Evolutionary conservation across 2,797 vertebrate species (phyloP), one percentile per base, ranked within the genome.

Genomic region (Pipistrellus pygmaeus): DNA sequence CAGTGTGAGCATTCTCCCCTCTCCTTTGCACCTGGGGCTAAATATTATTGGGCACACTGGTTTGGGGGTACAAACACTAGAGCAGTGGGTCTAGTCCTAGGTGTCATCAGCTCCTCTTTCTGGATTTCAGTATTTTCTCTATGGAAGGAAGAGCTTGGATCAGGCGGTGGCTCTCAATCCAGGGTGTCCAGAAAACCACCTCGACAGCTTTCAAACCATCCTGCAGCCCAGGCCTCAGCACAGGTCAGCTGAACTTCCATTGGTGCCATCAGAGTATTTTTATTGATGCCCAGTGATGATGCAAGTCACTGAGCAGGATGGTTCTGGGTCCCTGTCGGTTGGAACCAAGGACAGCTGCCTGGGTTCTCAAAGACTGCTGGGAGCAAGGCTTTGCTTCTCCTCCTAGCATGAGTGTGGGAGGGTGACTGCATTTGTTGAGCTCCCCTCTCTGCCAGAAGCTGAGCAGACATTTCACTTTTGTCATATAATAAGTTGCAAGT

Each of bases 351-450:
- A 8, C 4, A 2, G 25, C 1, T 13, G 38, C 6, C 0, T 38
- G 14, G 69, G 3, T 4, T 80, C 38, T 80, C 55, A 8, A 5
- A 8, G 25, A 5, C 23, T 4, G 17, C 41, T 12, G 20, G 13
- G 57, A 30, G 18, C 38, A 8, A 17, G 64, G 23, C 27, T 85
- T 66, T 38, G 17, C 3, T 6, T 60, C 51, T 44, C 38, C 82
- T 35, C 41, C 27, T 12, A 27, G 32, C 7, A 0, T 10, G 13
- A 25, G 3, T 9, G 32, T 14, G 15, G 7, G 10, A 6, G 51
- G 23, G 71, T 0, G 2, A 21, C 41, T 23, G 17, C 12, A 4
- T 18, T n/a, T 35, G 27, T 1, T 2, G n/a, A 5, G 4, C 8
- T 5, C 35, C 35, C 9, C 2, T 25, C 44, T 83, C 32, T 5